Evolutionary conservation across 2,113 vertebrate species (phyloP).

Genomic region (Mus pahari): DNA sequence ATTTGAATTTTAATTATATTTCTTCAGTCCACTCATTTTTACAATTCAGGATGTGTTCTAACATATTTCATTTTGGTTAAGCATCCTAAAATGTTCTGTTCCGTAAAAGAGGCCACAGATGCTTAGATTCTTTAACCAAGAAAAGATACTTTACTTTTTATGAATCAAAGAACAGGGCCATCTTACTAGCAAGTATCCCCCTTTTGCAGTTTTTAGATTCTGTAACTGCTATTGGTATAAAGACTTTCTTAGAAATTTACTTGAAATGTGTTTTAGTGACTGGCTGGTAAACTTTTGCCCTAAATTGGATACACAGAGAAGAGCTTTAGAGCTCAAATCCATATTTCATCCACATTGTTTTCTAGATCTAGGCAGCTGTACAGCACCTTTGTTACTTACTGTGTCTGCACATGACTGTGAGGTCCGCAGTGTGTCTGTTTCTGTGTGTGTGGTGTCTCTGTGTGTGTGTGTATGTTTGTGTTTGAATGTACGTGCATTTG

Average conservation of each 20-base stretch:
- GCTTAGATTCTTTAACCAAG: background rate
- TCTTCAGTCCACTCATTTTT: background rate
- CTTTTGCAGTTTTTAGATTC: background rate
- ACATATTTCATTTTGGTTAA: conserved; percentile 23
- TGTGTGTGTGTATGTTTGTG: background rate
- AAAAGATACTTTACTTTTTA: conserved; percentile 26
- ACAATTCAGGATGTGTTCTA: background rate
- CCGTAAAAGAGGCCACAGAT: background rate
- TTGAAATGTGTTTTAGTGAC: background rate
- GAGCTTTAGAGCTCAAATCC: background rate
- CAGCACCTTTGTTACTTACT: background rate
- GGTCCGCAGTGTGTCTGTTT: background rate
- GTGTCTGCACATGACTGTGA: background rate
- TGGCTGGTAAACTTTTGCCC: background rate
- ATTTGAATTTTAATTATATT: background rate
- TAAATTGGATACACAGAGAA: background rate
- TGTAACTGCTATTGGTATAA: background rate
- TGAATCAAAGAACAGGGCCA: background rate
- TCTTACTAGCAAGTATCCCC: background rate
- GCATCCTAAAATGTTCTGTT: background rate
- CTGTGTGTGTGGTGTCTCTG: background rate
- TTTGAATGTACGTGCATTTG: background rate
- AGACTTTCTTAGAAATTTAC: background rate
- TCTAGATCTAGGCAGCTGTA: background rate
- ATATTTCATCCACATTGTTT: background rate